phyloP scores from a whole-genome alignment of 1,140 invertebrate genomes.

The Agrypnia vestita region DNA sequence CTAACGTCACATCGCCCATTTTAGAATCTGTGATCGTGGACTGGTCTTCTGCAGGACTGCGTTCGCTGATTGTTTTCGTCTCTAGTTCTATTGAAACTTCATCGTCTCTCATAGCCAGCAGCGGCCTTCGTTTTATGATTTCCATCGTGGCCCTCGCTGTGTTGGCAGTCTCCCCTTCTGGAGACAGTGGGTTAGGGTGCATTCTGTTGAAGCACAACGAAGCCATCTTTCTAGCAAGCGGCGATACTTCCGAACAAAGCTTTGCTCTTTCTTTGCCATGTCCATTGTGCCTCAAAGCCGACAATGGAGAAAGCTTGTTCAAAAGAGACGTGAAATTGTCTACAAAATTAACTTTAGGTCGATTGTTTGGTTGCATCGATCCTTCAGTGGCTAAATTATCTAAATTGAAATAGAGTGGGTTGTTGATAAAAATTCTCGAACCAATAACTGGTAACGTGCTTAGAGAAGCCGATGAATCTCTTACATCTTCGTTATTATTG shows the following conservation, averaged over 20 bases:
- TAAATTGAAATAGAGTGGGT: slow-evolving; percentile 58
- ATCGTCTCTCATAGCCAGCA: slow-evolving; percentile 48
- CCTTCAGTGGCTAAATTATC: slow-evolving; percentile 37
- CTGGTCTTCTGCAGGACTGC: slow-evolving; percentile 31
- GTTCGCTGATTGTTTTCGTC: slow-evolving; percentile 56
- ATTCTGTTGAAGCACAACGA: slow-evolving; percentile 58
- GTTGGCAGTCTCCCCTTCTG: slow-evolving; percentile 33
- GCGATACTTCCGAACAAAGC: slow-evolving; percentile 58
- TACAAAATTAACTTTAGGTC: slow-evolving; percentile 48
- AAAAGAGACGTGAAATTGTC: slow-evolving; percentile 56
- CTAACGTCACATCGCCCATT: slow-evolving; percentile 58
- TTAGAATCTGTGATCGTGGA: slow-evolving; percentile 59
- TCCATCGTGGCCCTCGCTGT: background rate
- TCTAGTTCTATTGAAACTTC: slow-evolving; percentile 57
- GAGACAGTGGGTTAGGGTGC: slow-evolving; percentile 39
- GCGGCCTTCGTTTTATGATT: slow-evolving; percentile 34
- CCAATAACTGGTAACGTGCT: slow-evolving; percentile 60
- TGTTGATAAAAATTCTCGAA: slow-evolving; percentile 57
- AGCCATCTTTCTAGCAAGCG: slow-evolving; percentile 55
- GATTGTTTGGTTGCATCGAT: slow-evolving; percentile 43
- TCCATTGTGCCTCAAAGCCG: slow-evolving; percentile 54
- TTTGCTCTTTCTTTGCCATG: slow-evolving; percentile 50
- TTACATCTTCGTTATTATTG: background rate
- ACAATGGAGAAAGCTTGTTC: slow-evolving; percentile 58
- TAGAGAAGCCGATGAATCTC: slow-evolving; percentile 39